These are phyloP conservation scores for Ramazzottius varieornatus DNA, from an alignment of 2,888 invertebrate genomes.

Conservation along the genomic window DNA sequence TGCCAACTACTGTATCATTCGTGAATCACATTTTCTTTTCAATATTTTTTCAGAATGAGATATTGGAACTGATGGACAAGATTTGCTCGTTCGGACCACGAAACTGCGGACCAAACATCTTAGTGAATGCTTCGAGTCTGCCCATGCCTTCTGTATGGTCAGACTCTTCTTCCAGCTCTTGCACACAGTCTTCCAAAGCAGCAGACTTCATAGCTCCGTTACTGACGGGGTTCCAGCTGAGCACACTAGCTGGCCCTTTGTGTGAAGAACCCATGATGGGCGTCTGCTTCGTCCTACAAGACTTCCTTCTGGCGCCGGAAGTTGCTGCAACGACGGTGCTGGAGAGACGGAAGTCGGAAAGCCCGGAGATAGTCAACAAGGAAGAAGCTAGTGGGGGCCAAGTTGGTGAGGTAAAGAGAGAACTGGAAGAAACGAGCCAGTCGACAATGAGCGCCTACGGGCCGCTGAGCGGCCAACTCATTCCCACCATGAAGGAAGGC, in stretches of 20 bases:
- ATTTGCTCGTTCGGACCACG: constrained; percentile 79
- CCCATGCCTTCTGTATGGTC: constrained; percentile 3
- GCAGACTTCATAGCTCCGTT: constrained; percentile 36
- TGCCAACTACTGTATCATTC: too few relatives aligned
- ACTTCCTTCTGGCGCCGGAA: neutral
- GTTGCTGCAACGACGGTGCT: neutral
- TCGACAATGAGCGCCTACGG: constrained; percentile 23
- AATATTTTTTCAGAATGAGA: neutral
- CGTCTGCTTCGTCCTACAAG: constrained; percentile 26
- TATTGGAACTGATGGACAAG: constrained; percentile 28
- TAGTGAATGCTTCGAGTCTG: constrained; percentile 36
- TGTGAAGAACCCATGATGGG: constrained; percentile 94
- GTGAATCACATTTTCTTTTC: neutral
- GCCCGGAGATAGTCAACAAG: too few relatives aligned
- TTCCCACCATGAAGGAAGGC: constrained; percentile 65
- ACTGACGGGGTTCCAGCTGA: constrained; percentile 59
- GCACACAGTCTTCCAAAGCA: constrained; percentile 10
- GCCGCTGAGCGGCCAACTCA: constrained; percentile 47
- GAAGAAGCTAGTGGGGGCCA: constrained; percentile 6
- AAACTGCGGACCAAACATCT: constrained; percentile 59
- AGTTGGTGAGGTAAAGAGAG: too few relatives aligned
- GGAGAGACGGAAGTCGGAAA: too few relatives aligned
- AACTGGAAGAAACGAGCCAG: too few relatives aligned
- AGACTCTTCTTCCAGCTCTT: neutral
- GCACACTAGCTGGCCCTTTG: constrained; percentile 61